Base-by-base conservation (phyloP, 2,888 invertebrate genomes). In the Pyralis farinalis region DNA sequence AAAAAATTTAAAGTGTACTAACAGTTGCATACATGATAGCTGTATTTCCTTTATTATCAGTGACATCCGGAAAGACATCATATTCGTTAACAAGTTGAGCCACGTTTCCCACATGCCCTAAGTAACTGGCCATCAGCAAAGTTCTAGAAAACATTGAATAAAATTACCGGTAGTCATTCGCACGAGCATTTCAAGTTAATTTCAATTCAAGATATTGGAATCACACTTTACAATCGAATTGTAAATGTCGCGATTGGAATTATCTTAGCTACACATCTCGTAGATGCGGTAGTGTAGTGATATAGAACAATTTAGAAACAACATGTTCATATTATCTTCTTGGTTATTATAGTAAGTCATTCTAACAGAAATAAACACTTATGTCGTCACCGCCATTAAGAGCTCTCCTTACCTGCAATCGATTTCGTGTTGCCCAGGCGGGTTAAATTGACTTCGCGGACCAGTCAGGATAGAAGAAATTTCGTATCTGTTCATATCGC, bases 21-120 rank as follows among this genome's bases (percentile, higher is more conserved):
- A 88, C 83, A 5, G 79, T 58, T n/a, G 91, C 91, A 47, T 89
- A 91, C 71, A 91, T 89, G 7, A 92, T 32, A 8, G 84, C 88
- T 7, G 86, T 80, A 55, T 92, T 92, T 7, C 92, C 92, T 53
- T 71, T 71, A 7, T 69, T 59, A 56, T 92, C 92, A 1, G 85
- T 61, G 9, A 92, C 47, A 53, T 91, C 84, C 1, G 90, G 86
- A 55, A 88, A 57, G 7, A 91, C 65, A 31, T 81, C 62, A 9
- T 57, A 44, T 35, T 78, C 73, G 37, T 78, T 79, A 20, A 90
- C 55, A 12, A 89, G 63, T 40, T 73, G 60, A 2, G 72, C 65
- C 11, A 89, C 80, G 37, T 60, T 61, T 1, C 41, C 37, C 1
- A 70, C 58, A 11, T 74, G 45, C 3, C 84, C 86, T 40, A 83